Evolutionary conservation across 2,888 invertebrate genomes (phyloP).

Genomic region (Matsumyia berberina): DNA sequence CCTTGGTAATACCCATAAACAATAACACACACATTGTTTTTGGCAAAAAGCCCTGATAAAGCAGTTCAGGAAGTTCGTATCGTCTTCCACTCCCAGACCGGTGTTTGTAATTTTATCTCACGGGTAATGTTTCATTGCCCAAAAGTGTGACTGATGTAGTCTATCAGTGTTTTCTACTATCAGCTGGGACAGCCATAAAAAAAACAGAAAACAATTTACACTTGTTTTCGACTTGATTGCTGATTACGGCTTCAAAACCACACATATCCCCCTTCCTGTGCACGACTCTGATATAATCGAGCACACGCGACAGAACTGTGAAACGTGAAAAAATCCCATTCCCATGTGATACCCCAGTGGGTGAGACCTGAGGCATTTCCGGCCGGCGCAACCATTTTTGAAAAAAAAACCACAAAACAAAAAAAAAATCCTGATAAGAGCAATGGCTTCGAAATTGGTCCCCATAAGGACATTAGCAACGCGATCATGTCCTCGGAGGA

Average conservation of each 20-base stretch:
- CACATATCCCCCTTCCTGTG: slow-evolving; percentile 34
- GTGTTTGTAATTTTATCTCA: slow-evolving; percentile 14
- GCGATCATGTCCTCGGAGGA: slow-evolving; percentile 61
- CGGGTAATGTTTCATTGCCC: background rate
- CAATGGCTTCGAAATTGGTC: background rate
- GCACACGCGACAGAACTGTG: slow-evolving; percentile 55
- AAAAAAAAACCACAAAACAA: no score
- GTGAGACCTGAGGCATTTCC: slow-evolving; percentile 41
- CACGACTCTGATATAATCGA: slow-evolving; percentile 48
- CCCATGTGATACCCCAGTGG: slow-evolving; percentile 17
- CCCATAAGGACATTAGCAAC: slow-evolving; percentile 57
- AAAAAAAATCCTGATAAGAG: background rate
- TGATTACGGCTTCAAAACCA: slow-evolving; percentile 12
- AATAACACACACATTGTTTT: slow-evolving; percentile 9
- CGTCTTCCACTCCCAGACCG: background rate
- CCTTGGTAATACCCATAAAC: slow-evolving; percentile 20
- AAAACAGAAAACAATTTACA: slow-evolving; percentile 13
- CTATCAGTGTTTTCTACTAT: background rate
- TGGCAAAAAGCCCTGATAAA: slow-evolving; percentile 6
- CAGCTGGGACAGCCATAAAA: slow-evolving; percentile 3
- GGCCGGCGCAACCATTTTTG: slow-evolving; percentile 40
- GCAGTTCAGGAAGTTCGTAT: background rate
- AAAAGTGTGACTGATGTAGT: slow-evolving; percentile 32
- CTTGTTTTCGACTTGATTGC: slow-evolving; percentile 45
- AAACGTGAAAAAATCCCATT: slow-evolving; percentile 19